These are phyloP conservation scores for Ceraclea dissimilis DNA, from an alignment of 2,888 invertebrate genomes.

Conservation along the genomic window DNA sequence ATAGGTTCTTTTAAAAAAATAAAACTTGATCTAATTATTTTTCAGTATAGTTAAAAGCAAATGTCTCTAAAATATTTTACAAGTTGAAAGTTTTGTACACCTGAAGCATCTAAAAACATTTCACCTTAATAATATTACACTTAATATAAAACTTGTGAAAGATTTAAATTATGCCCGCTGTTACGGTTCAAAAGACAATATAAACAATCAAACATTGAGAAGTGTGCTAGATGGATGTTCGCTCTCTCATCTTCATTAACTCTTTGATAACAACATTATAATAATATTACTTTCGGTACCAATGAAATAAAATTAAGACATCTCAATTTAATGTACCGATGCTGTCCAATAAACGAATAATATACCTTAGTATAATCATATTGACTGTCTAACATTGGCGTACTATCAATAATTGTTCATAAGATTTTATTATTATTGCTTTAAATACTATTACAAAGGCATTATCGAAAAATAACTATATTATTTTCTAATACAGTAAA, in stretches of 20 bases:
- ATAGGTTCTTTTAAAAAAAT: too few relatives aligned
- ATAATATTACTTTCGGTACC: too few relatives aligned
- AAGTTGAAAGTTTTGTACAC: background rate
- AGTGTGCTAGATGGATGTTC: slow-evolving; percentile 9
- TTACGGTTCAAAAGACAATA: slow-evolving; percentile 9
- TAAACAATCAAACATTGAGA: slow-evolving; percentile 1
- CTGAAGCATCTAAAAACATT: background rate
- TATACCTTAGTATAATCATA: background rate
- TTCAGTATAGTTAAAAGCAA: too few relatives aligned
- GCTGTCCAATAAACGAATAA: background rate
- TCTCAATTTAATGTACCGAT: background rate
- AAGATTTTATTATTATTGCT: too few relatives aligned
- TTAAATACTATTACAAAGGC: too few relatives aligned
- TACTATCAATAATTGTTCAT: too few relatives aligned
- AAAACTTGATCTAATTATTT: too few relatives aligned
- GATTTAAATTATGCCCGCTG: slow-evolving; percentile 16
- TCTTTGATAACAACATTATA: slow-evolving; percentile 22
- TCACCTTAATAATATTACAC: background rate
- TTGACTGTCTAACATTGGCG: too few relatives aligned
- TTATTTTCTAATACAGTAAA: too few relatives aligned
- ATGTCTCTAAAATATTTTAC: too few relatives aligned
- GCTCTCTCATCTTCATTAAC: slow-evolving; percentile 16
- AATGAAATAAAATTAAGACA: background rate
- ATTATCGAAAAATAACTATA: too few relatives aligned
- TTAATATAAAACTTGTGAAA: background rate